Percentiles rank a stretch among this genome's conserved stretches.
Evolutionary conservation across 2,797 vertebrate genomes (phyloP).

Genomic region (Pseudotriccus pelzelni): DNA sequence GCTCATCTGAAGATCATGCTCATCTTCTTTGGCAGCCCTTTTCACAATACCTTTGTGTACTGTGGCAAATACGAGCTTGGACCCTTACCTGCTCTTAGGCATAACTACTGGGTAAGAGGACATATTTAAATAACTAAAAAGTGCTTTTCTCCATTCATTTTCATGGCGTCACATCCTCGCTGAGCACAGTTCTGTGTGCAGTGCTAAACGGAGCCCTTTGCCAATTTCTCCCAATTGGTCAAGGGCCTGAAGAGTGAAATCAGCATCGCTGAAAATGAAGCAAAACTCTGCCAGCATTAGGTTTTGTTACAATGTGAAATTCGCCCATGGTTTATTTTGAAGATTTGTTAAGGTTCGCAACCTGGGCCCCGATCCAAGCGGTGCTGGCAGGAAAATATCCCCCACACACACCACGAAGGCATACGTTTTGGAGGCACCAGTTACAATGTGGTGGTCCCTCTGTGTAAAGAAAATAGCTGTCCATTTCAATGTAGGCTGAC

Average conservation of each 20-base stretch:
- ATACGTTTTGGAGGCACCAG: background rate
- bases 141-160: fast-evolving
- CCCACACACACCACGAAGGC: fast-evolving
- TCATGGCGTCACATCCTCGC: fast-evolving
- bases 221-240: constrained; percentile 9
- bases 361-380: background rate
- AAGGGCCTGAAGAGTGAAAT: constrained; percentile 2
- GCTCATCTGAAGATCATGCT: background rate
- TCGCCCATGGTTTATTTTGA: background rate
- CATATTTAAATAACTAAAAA: background rate
- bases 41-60: background rate
- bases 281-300: background rate
- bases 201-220: background rate
- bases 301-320: constrained; percentile 22
- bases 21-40: background rate
- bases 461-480: background rate
- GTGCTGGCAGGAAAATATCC: background rate
- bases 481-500: background rate
- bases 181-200: background rate
- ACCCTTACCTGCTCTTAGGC: background rate
- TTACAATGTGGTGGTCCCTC: background rate
- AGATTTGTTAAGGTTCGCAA: background rate
- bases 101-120: background rate
- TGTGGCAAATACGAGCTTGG: background rate
- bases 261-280: background rate